Evolutionary conservation across 1,140 invertebrate genomes (phyloP), one percentile per base, ranked within the genome.

Genomic region (Phymorhynchus buccinoides): DNA sequence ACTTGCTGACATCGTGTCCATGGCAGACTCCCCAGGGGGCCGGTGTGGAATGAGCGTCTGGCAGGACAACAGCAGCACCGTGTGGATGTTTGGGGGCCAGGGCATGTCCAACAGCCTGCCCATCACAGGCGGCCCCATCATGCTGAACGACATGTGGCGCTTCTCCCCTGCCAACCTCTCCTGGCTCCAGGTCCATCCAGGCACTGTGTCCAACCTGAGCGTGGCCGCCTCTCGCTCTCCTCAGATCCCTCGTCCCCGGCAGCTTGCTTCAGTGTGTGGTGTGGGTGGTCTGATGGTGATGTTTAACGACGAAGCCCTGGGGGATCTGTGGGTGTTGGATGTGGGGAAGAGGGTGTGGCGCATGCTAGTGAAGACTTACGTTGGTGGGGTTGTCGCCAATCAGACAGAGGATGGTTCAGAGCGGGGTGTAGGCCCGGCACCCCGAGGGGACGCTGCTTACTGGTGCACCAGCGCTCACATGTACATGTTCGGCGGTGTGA

Each of bases 1-100:
- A n/a, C 41, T 56, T 2, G 62, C 56, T 77, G 85, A 77, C 41
- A 80, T 39, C 39, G 35, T 78, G 68, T 80, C 83, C 1, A 22
- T 68, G 4, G 6, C n/a, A 41, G 52, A 80, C 30, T 44, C 84
- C 48, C 87, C 86, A 48, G 87, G 87, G 37, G 83, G 84, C 37
- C 84, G 88, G 22, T 85, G 84, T 83, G 86, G 86, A 27, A 84
- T 80, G 39, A 62, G 68, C 77, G 52, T 85, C 0, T 89, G 87
- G 86, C 77, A 68, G 66, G 84, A 86, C 48, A 41, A 18, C 12
- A 85, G 82, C 56, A 81, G 78, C 32, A 80, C 30, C 77, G 80
- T 88, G 27, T 90, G 86, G 87, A 81, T 90, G 85, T 90, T 90
- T 88, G 89, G 89, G 41, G 90, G 89, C 18, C 80, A 85, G 48